Base-by-base conservation (phyloP, 2,888 invertebrate species). In the Spicauda simplicius region DNA sequence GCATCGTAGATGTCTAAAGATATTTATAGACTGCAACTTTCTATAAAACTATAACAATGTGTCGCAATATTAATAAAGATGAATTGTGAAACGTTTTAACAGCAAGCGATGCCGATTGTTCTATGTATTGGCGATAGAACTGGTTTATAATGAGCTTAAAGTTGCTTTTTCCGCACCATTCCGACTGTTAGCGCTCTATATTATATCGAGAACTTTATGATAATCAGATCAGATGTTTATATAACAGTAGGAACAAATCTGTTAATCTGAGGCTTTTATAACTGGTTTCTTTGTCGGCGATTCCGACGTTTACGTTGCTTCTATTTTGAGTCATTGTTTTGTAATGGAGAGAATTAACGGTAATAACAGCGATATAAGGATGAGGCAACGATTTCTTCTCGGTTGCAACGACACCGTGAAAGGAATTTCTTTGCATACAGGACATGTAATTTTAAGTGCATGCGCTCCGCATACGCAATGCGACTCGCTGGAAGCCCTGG, bases 401-500 rank as follows among this genome's bases (percentile, higher is more conserved):
- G 75, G 73, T 76, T 73, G 79, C 70, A 71, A 72, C 74, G 74
- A 77, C 75, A 78, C 78, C 76, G 79, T 81, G 78, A 77, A 62
- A 69, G 77, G 83, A 81, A 88, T 86, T 83, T 85, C 85, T 85
- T 85, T 86, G 90, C 87, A 90, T 86, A 88, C 91, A 88, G 80
- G 83, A 83, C 91, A 88, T 88, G 91, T 90, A 86, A 85, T 90
- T 86, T 88, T 78, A 86, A 82, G 80, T 76, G 80, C 74, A 85
- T 84, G 90, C 86, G 81, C 74, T 77, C 84, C 81, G 92, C 91
- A 93, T 92, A 91, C 85, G 73, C 77, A 85, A 90, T 88, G 85
- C 72, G 75, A 76, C 78, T 83, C 80, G 81, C 81, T 80, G 80
- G 81, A 84, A 85, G 81, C 81, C 83, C 74, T 80, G 79, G 85